Percentiles rank a stretch among this genome's conserved stretches.
Conservation (phyloP, 2,113 vertebrate species). For the Trochalopteron elliotii region DNA sequence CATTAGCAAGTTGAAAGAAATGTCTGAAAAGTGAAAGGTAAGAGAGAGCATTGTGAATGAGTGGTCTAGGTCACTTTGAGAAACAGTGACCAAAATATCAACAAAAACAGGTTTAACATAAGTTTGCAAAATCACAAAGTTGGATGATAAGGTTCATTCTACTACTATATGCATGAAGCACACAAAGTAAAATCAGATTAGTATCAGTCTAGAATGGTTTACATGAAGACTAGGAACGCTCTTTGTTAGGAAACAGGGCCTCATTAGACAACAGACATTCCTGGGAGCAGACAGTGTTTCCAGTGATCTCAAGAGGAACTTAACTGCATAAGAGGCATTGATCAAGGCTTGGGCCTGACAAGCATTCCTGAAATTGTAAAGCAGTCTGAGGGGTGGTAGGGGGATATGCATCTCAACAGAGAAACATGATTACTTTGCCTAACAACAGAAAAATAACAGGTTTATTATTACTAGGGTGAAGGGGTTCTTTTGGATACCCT, state of each 20-base stretch:
- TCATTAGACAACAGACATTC: background rate
- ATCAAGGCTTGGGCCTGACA: background rate
- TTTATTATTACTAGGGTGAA: background rate
- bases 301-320: background rate
- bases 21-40: background rate
- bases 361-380: background rate
- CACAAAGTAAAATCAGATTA: background rate
- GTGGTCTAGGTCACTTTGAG: background rate
- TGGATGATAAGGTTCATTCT: background rate
- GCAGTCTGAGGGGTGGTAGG: fast-evolving
- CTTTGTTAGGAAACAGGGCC: background rate
- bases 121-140: background rate
- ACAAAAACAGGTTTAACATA: background rate
- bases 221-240: background rate
- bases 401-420: background rate
- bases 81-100: background rate
- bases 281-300: background rate
- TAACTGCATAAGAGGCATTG: background rate
- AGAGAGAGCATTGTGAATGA: background rate
- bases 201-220: background rate
- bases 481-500: background rate
- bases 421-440: background rate
- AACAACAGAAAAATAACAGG: background rate
- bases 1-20: background rate
- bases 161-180: background rate